Evolutionary conservation across 2,797 vertebrate genomes (phyloP), one percentile per base, ranked within the genome.

Genomic region (Decapterus maruadsi): DNA sequence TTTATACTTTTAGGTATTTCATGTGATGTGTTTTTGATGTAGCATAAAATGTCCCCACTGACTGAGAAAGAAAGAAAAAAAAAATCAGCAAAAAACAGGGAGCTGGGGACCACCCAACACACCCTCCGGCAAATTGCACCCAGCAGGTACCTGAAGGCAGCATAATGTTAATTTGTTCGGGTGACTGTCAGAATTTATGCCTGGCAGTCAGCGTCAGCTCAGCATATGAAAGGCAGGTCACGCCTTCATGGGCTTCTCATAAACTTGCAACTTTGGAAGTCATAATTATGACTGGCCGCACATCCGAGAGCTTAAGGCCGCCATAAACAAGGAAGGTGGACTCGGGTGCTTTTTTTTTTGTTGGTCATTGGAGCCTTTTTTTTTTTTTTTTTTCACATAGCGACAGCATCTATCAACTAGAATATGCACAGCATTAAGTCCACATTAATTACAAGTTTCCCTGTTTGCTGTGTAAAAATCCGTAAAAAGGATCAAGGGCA

Each of bases 171-270:
- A 79, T 78, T 77, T 82, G 75, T 76, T 54, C 19, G 69, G 46
- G 59, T 53, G 54, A 75, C 79, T 73, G 56, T 82, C 20, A 29
- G 63, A 69, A 67, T 81, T 81, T 82, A 82, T 65, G 40, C 58
- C 9, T 38, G 43, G 60, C 71, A 82, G 84, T 88, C 82, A 82
- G 59, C 43, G 72, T 85, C 81, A 80, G 50, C 83, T 59, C 45
- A 48, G 14, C 62, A 59, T 71, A 72, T 84, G 75, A 87, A 80
- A 83, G 62, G 69, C 75, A 78, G 82, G 78, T 81, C 46, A 4
- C 20, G 46, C 57, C 59, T 81, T 79, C 75, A 59, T 56, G 53
- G 59, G 50, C 76, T 76, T 68, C 8, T 83, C 77, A 16, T 85
- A 87, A 87, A 89, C 81, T 40, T 59, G 67, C 5, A 17, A 77